A percentile compares a stretch with the other conserved stretches of the same genome.
These are phyloP conservation scores for Conomelus anceps DNA, from an alignment of 2,888 invertebrate species.

Conservation along the genomic window DNA sequence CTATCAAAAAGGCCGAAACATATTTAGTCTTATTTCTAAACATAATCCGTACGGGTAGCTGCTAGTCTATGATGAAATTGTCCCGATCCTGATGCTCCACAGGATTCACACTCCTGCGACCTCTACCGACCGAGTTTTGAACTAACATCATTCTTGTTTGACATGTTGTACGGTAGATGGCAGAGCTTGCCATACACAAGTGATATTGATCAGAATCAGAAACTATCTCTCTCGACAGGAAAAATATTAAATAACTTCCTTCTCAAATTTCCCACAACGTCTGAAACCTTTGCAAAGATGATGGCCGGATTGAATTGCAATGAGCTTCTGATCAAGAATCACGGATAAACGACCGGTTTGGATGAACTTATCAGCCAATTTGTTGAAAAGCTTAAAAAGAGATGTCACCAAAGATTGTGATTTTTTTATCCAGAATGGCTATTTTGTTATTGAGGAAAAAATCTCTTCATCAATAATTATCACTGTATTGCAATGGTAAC, in stretches of 20 bases:
- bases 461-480: too few species aligned
- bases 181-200: neutral
- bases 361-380: too few species aligned
- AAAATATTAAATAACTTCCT: neutral
- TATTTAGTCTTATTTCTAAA: too few species aligned
- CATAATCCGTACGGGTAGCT: too few species aligned
- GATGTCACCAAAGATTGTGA: too few species aligned
- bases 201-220: neutral
- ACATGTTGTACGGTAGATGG: neutral
- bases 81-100: too few species aligned
- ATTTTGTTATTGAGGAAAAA: too few species aligned
- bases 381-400: slow-evolving; percentile 3
- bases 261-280: neutral
- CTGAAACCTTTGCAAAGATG: neutral
- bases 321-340: neutral
- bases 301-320: neutral
- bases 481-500: too few species aligned
- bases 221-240: neutral
- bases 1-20: too few species aligned
- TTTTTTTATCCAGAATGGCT: too few species aligned
- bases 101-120: neutral
- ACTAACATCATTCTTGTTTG: neutral
- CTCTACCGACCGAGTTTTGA: neutral
- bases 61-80: too few species aligned
- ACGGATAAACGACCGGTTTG: slow-evolving; percentile 21